Conservation (phyloP, 2,888 invertebrate genomes). For the Drosophila imparisetae region DNA sequence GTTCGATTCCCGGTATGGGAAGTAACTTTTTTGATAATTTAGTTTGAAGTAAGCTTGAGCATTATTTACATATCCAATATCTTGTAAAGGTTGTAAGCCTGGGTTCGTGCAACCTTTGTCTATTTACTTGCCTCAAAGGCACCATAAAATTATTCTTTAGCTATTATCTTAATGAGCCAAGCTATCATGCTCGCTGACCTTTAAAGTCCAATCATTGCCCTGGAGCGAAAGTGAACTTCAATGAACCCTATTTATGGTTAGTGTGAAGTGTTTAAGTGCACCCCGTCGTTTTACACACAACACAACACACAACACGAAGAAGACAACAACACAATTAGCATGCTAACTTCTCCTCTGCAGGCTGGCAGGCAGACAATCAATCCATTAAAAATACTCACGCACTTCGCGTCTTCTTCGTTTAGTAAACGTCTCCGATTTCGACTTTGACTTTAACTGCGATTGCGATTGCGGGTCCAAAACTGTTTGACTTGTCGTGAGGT, state of each 20-base stretch:
- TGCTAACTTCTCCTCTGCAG: constrained; percentile 48
- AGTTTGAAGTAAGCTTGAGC: neutral
- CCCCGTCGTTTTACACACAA: constrained; percentile 32
- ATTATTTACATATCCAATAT: neutral
- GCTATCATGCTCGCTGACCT: constrained; percentile 43
- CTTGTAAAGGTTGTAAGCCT: constrained; percentile 1
- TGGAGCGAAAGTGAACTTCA: constrained; percentile 51
- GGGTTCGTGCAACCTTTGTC: constrained; percentile 6
- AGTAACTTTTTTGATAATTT: constrained; percentile 37
- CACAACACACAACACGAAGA: neutral
- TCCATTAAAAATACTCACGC: constrained; percentile 68
- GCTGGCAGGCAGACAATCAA: constrained; percentile 44
- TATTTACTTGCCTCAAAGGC: constrained; percentile 7
- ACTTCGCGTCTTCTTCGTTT: constrained; percentile 42
- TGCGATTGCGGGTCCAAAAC: constrained; percentile 20
- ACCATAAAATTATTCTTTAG: constrained; percentile 25
- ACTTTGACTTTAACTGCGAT: constrained; percentile 5
- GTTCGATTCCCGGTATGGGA: constrained; percentile 97
- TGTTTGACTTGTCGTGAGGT: constrained; percentile 52
- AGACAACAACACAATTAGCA: constrained; percentile 61
- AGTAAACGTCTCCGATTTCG: constrained; percentile 36
- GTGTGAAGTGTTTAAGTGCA: constrained; percentile 34
- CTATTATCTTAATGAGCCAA: constrained; percentile 34
- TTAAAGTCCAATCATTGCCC: constrained; percentile 43
- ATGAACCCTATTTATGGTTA: constrained; percentile 45